Conservation (phyloP, 2,888 invertebrate species). For the Eupeodes luniger region DNA sequence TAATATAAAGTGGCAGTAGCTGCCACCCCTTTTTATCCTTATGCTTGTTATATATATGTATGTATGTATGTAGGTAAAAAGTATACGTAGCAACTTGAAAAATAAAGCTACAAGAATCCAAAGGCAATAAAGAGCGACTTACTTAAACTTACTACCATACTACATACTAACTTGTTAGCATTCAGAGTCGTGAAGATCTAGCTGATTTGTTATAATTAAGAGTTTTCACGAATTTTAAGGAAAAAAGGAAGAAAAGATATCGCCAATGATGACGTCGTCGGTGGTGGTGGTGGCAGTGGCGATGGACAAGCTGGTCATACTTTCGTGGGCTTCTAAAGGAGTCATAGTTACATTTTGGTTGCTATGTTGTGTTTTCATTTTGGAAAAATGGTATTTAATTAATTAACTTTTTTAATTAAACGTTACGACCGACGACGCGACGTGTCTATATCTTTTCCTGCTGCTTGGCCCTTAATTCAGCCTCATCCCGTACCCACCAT, state of each 20-base stretch:
- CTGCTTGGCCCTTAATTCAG: background rate
- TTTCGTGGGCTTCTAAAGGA: background rate
- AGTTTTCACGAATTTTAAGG: conserved; percentile 58
- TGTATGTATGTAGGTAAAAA: too few relatives aligned
- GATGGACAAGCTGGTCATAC: background rate
- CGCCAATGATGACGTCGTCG: background rate
- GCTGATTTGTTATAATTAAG: conserved; percentile 68
- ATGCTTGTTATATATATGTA: background rate
- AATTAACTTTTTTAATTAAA: conserved; percentile 73
- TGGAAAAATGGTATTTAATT: conserved; percentile 48
- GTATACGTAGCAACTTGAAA: background rate
- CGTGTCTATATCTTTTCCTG: conserved; percentile 50
- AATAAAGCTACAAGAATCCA: background rate
- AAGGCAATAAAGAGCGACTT: conserved; percentile 6
- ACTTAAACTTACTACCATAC: background rate
- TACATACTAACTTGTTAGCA: conserved; percentile 33
- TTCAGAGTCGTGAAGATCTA: conserved; percentile 60
- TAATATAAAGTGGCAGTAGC: conserved; percentile 54
- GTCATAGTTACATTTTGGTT: conserved; percentile 24
- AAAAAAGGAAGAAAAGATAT: background rate
- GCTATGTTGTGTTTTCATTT: background rate
- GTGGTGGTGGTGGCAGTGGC: too few relatives aligned
- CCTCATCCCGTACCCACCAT: background rate
- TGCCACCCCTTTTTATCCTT: conserved; percentile 35
- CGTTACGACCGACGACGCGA: conserved; percentile 29